Conservation (phyloP, 2,797 vertebrate genomes). For the Anableps anableps region DNA sequence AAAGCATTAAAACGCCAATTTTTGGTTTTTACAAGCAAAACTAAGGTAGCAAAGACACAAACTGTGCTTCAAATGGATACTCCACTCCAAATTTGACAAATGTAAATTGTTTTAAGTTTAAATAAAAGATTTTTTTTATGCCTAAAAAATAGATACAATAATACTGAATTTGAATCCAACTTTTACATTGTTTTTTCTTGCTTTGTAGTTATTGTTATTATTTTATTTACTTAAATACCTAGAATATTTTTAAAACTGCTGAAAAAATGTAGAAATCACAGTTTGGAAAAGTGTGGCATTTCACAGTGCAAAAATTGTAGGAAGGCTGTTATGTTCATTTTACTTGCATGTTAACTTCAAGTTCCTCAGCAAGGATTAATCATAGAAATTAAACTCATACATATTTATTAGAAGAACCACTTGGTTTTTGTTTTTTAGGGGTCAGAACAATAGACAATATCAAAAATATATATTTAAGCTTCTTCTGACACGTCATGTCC, state of each 20-base stretch:
- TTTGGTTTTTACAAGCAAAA: background rate
- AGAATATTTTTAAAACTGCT: background rate
- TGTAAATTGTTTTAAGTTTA: too few species aligned
- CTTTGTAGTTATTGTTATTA: background rate
- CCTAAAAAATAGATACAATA: background rate
- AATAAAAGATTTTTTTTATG: too few species aligned
- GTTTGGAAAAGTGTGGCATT: background rate
- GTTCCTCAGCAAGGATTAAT: background rate
- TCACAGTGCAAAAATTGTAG: background rate
- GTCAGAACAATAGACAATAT: background rate
- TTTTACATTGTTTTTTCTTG: background rate
- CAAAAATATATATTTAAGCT: background rate
- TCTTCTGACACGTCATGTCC: background rate
- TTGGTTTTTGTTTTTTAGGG: background rate
- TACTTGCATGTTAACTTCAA: background rate
- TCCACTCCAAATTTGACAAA: too few species aligned
- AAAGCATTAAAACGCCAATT: background rate
- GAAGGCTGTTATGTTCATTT: background rate
- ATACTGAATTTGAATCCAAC: background rate
- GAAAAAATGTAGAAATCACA: background rate
- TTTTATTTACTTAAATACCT: background rate
- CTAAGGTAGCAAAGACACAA: too few species aligned
- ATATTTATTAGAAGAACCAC: background rate
- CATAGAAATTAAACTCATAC: background rate
- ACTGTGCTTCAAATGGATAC: too few species aligned